Evolutionary conservation across 2,797 vertebrate species (phyloP).

Genomic region (Carcharodon carcharias): DNA sequence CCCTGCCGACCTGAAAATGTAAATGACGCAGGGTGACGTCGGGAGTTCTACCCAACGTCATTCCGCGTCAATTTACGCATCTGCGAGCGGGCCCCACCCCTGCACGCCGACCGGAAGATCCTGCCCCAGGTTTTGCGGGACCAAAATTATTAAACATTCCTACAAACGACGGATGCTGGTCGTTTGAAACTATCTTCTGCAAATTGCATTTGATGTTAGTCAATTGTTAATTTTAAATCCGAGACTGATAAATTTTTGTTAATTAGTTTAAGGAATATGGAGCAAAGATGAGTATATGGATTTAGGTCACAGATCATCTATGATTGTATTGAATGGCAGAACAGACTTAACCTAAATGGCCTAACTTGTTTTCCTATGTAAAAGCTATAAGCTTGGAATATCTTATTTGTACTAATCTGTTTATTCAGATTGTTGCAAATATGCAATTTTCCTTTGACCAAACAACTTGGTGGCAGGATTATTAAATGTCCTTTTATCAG

Average conservation of each 20-base stretch:
- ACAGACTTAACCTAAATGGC: neutral
- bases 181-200: neutral
- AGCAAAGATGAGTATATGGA: neutral
- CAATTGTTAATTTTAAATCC: neutral
- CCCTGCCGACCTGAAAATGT: too few relatives aligned
- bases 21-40: too few relatives aligned
- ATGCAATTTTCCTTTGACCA: neutral
- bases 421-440: neutral
- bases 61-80: too few relatives aligned
- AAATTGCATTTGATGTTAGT: neutral
- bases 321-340: neutral
- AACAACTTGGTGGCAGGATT: neutral
- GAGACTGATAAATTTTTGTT: neutral
- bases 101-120: too few relatives aligned
- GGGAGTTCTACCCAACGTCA: too few relatives aligned
- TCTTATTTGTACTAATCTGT: neutral
- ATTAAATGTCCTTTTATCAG: neutral
- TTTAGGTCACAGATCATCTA: neutral
- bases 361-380: neutral
- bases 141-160: neutral
- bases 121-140: neutral
- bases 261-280: neutral
- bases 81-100: too few relatives aligned
- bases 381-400: neutral
- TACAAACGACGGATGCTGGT: neutral